These are phyloP conservation scores for Portunus trituberculatus DNA, from an alignment of 1,140 invertebrate species.

Conservation along the genomic window DNA sequence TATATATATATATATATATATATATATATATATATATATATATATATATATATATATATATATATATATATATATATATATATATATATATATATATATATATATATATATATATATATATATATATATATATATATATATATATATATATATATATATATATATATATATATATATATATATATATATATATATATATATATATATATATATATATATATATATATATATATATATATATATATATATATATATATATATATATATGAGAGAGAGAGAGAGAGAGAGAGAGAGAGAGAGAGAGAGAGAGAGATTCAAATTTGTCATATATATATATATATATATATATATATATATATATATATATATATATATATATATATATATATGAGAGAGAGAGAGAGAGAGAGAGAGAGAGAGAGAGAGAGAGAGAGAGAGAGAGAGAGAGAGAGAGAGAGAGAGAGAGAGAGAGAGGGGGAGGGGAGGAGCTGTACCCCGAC, in stretches of 20 bases:
- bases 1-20: constrained; percentile 37
- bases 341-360: constrained; percentile 41
- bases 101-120: constrained; percentile 59
- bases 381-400: neutral
- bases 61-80: constrained; percentile 43
- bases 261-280: neutral
- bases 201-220: constrained; percentile 42
- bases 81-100: constrained; percentile 56
- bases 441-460: no score
- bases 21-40: constrained; percentile 48
- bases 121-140: constrained; percentile 59
- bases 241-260: constrained; percentile 47
- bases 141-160: constrained; percentile 57
- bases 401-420: neutral
- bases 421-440: no score
- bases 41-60: constrained; percentile 38
- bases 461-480: no score
- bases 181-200: constrained; percentile 39
- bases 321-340: constrained; percentile 39
- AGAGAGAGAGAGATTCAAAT: no score
- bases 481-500: no score
- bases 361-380: constrained; percentile 39
- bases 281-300: no score
- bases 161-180: constrained; percentile 40
- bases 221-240: constrained; percentile 55